phyloP scores from a whole-genome alignment of 2,797 vertebrate genomes.

The Pipistrellus nathusii region DNA sequence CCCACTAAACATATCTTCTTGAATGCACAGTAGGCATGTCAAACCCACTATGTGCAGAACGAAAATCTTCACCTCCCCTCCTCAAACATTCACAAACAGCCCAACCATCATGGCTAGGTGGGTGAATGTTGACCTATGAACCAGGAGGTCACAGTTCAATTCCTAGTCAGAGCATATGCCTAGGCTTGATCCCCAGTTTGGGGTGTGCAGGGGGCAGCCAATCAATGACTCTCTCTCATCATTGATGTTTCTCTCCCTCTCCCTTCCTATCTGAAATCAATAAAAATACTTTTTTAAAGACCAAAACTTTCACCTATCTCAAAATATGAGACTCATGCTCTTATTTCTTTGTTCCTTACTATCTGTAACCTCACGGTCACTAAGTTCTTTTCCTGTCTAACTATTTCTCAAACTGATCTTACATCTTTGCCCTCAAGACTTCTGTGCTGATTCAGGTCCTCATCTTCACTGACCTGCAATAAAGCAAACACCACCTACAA shows the following conservation, averaged over 20 bases:
- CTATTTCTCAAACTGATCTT: neutral
- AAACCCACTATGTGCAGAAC: neutral
- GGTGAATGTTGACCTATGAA: too few relatives aligned
- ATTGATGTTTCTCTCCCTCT: too few relatives aligned
- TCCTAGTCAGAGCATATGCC: too few relatives aligned
- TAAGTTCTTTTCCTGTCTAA: neutral
- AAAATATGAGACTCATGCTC: neutral
- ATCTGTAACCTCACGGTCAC: neutral
- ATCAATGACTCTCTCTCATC: too few relatives aligned
- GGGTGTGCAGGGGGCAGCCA: too few relatives aligned
- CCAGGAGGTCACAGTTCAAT: too few relatives aligned
- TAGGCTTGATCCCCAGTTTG: too few relatives aligned
- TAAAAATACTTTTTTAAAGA: too few relatives aligned
- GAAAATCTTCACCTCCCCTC: neutral
- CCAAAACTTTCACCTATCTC: neutral
- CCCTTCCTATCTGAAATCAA: too few relatives aligned
- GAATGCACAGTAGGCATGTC: neutral
- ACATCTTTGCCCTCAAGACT: neutral
- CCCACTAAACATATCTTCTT: neutral
- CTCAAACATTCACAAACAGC: neutral
- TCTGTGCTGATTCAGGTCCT: neutral
- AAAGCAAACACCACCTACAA: neutral
- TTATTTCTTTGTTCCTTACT: neutral
- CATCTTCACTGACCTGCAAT: neutral
- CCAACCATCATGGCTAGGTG: too few relatives aligned